These are phyloP conservation scores for Oryzias woworae DNA, from an alignment of 2,113 vertebrate species.

Conservation along the genomic window DNA sequence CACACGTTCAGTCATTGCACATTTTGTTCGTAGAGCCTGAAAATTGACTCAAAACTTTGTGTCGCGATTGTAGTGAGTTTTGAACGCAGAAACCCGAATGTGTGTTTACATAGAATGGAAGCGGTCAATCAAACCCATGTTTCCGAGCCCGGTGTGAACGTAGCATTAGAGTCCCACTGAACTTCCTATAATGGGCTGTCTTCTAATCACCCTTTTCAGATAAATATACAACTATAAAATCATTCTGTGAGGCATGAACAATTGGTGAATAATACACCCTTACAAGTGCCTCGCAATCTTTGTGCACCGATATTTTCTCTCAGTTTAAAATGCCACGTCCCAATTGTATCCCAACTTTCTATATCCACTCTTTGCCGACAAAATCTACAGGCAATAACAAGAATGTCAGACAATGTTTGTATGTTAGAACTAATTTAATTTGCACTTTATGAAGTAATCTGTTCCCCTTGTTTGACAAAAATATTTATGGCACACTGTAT, in stretches of 20 bases:
- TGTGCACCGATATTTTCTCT: conserved; percentile 51
- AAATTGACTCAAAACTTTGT: too few relatives aligned
- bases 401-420: conserved; percentile 72
- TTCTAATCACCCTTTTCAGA: conserved; percentile 20
- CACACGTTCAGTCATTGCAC: too few relatives aligned
- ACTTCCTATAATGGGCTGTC: conserved; percentile 39
- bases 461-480: conserved; percentile 48
- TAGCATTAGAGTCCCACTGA: background rate
- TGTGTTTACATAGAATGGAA: too few relatives aligned
- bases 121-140: too few relatives aligned
- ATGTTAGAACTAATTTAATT: conserved; percentile 73
- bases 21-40: too few relatives aligned
- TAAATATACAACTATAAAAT: conserved; percentile 19
- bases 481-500: conserved; percentile 31
- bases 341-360: conserved; percentile 37
- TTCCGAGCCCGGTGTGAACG: too few relatives aligned
- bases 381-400: conserved; percentile 62
- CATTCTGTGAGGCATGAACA: conserved; percentile 42
- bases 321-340: conserved; percentile 48
- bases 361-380: conserved; percentile 51
- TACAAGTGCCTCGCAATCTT: conserved; percentile 71
- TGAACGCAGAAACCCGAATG: too few relatives aligned
- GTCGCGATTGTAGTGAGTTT: too few relatives aligned
- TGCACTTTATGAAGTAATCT: conserved; percentile 66
- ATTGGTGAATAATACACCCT: conserved; percentile 51